Conservation (phyloP, 35 echinoderm and acorn worm genomes). For the Holothuria glaberrima region DNA sequence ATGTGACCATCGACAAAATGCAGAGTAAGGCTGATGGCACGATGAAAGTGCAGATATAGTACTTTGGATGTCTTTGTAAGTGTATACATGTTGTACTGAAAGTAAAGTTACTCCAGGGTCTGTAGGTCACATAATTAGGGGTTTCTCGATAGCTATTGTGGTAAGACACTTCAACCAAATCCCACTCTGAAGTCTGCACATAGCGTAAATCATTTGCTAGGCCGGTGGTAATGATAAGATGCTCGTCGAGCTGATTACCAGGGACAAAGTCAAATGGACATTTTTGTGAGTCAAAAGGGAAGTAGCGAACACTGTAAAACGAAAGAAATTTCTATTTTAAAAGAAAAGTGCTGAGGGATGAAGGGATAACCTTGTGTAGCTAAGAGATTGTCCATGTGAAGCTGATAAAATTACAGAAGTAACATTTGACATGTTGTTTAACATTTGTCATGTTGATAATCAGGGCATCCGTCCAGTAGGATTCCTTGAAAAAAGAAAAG, state of each 20-base stretch:
- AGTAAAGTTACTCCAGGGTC: background rate
- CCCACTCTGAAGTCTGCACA: background rate
- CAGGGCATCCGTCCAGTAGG: no score
- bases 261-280: background rate
- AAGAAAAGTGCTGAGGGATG: no score
- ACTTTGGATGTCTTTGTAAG: conserved; percentile 6
- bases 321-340: no score
- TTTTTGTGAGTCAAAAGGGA: conserved; percentile 7
- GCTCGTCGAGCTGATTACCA: background rate
- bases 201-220: no score
- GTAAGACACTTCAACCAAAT: background rate
- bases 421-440: no score
- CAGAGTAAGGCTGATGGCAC: background rate
- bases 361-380: no score
- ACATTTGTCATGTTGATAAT: no score
- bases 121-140: background rate
- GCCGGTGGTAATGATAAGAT: no score
- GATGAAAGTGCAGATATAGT: background rate
- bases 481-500: no score
- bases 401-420: no score
- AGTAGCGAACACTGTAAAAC: conserved; percentile 3
- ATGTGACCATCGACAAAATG: background rate
- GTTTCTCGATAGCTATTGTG: no score
- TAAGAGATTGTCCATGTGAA: no score
- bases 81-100: background rate